phyloP scores from a whole-genome alignment of 2,888 invertebrate genomes.

The Subacronicta megacephala region DNA sequence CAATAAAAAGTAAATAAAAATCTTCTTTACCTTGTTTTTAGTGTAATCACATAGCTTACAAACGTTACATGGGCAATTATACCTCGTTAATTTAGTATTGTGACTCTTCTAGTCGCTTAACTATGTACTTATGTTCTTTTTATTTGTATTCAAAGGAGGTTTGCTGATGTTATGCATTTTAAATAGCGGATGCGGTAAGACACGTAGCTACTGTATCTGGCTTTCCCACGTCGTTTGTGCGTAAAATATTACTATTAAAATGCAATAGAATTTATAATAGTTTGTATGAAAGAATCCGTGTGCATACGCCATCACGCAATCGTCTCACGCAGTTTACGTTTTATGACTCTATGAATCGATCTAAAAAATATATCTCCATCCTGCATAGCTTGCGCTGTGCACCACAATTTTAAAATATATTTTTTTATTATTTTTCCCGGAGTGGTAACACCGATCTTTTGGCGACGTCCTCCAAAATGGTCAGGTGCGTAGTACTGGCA shows the following conservation, averaged over 20 bases:
- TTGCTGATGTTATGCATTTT: constrained; percentile 38
- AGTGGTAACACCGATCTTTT: too few relatives aligned
- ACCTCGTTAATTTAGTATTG: constrained; percentile 34
- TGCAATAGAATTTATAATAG: background rate
- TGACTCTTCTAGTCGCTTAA: constrained; percentile 33
- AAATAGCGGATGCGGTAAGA: constrained; percentile 40
- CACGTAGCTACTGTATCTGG: constrained; percentile 11
- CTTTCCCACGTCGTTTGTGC: constrained; percentile 44
- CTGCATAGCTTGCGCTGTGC: too few relatives aligned
- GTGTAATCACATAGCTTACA: constrained; percentile 26
- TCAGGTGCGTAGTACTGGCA: too few relatives aligned
- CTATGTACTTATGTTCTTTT: constrained; percentile 24
- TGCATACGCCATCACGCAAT: background rate
- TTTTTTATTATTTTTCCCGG: too few relatives aligned
- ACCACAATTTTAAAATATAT: too few relatives aligned
- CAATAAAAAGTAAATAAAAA: too few relatives aligned
- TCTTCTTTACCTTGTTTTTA: constrained; percentile 6
- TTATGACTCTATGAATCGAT: too few relatives aligned
- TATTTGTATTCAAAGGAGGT: constrained; percentile 39
- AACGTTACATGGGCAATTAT: constrained; percentile 31
- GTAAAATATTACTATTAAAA: constrained; percentile 43
- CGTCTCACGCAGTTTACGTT: too few relatives aligned
- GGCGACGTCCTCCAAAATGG: too few relatives aligned
- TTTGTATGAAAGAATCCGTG: background rate
- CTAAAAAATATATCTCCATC: too few relatives aligned